Base-by-base conservation (phyloP, 2,888 invertebrate species). In the Limnephilus auricula region DNA sequence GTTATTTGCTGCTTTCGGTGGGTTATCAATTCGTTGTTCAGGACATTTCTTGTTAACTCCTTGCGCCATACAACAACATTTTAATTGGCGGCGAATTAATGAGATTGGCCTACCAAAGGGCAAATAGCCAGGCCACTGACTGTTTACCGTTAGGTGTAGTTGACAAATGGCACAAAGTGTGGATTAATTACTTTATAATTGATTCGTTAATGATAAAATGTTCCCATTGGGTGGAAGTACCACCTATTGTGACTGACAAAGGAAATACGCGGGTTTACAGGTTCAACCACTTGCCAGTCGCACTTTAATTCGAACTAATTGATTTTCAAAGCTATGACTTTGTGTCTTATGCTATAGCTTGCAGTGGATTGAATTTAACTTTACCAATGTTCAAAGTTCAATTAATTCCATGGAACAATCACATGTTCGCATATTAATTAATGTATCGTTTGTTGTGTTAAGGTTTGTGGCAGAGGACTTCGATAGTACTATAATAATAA, bases 141-240 rank as follows among this genome's bases (percentile, higher is more conserved):
- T 78, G 85, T 90, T 85, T 90, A 86, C 90, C 50, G 79, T 50
- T 84, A 84, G n/a, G 2, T n/a, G 82, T 82, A 31, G 18, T 18
- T 13, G 84, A 37, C 40, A 50, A 91, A 32, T 91, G 90, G 80
- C 90, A 65, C 89, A 90, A 88, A 91, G 85, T 30, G 88, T 37
- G 90, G 79, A 90, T 92, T 93, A 93, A 92, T 93, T 90, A 92
- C 82, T 89, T 90, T 91, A 18, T 89, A 93, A 93, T 93, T 92
- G 92, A 93, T 93, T 91, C 91, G 86, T 91, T 90, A 83, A 83
- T 86, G 92, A 92, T 92, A 90, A 92, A 65, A 82, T 86, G 89
- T 40, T 78, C 85, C 40, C 79, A 85, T 65, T 18, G 50, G 50
- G 50, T 1, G 50, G 3, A 65, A 25, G 18, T 15, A 65, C 50